These are phyloP conservation scores for Dryoscopus gambensis DNA, from an alignment of 2,113 vertebrate species.

Conservation along the genomic window DNA sequence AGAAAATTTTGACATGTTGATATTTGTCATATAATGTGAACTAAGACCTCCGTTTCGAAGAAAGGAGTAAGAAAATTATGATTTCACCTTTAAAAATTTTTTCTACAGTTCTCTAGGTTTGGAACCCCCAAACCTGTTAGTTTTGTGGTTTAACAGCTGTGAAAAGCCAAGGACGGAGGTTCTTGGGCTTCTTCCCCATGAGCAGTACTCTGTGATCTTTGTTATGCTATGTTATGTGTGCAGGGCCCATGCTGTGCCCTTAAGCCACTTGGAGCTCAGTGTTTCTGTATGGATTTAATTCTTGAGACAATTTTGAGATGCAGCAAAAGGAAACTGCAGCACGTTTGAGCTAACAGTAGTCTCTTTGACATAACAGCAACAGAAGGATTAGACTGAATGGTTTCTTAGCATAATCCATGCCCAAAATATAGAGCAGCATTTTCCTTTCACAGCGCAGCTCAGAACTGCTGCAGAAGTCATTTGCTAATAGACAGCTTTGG, in stretches of 20 bases:
- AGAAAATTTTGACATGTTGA: accelerated
- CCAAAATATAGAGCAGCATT: neutral
- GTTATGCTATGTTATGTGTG: neutral
- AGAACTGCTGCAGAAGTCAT: neutral
- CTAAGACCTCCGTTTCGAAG: neutral
- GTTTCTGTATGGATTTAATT: neutral
- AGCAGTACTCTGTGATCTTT: neutral
- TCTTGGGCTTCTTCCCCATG: neutral
- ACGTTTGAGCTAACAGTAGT: neutral
- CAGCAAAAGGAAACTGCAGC: neutral
- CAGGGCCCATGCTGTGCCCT: neutral
- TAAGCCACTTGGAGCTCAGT: neutral
- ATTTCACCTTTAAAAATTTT: neutral
- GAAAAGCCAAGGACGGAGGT: neutral
- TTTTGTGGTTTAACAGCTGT: neutral
- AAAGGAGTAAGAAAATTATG: neutral
- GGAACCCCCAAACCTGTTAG: neutral
- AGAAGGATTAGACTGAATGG: neutral
- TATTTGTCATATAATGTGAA: neutral
- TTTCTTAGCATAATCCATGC: neutral
- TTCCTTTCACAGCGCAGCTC: neutral
- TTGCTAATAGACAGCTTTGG: neutral
- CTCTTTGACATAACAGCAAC: neutral
- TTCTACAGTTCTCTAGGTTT: neutral
- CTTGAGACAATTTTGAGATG: neutral